Base-by-base conservation (phyloP, 2,797 vertebrate species). In the Lemur catta region DNA sequence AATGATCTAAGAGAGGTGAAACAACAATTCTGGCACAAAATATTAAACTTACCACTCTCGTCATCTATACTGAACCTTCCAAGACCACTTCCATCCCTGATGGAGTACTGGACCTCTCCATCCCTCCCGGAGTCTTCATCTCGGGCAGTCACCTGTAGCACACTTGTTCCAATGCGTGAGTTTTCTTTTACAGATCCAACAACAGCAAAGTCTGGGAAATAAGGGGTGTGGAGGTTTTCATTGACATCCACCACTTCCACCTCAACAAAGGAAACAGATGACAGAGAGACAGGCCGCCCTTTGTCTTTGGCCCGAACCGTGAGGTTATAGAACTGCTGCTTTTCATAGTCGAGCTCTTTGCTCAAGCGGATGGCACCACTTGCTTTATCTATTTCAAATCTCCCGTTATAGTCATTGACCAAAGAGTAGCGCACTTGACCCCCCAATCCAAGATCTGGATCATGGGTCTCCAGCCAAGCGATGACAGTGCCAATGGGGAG, bases 171-270 rank as follows among this genome's bases (percentile, higher is more conserved):
- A 89, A 99, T 98, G 3, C 99, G 99, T 2, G 99, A 99, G 55
- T 99, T 99, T 97, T 99, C 99, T 97, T 99, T 99, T 84, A 99
- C 99, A 89, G 99, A 99, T 98, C 99, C 99, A 84, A 98, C 98
- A 67, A 99, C 85, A 1, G 99, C 99, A 84, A 99, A 99, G 95
- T 99, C 99, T 7, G 98, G 98, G 98, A 99, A 99, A 97, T 99
- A 99, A 0, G 99, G 99, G 0, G 99, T 98, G 2, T 99, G 99
- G 89, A 99, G 99, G 97, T 99, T 99, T 98, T 99, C 99, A 0
- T 99, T 99, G 59, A 99, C 99, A 96, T 99, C 99, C 67, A 99
- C 99, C 67, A 99, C 99, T 98, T 99, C 99, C 33, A 99, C 99
- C 97, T 99, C 99, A 94, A 99, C 99, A 78, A 99, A 99, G 38